A percentile compares a stretch with the other conserved stretches of the same genome.
phyloP scores from a whole-genome alignment of 2,888 invertebrate species.

The Tanypteryx hageni region DNA sequence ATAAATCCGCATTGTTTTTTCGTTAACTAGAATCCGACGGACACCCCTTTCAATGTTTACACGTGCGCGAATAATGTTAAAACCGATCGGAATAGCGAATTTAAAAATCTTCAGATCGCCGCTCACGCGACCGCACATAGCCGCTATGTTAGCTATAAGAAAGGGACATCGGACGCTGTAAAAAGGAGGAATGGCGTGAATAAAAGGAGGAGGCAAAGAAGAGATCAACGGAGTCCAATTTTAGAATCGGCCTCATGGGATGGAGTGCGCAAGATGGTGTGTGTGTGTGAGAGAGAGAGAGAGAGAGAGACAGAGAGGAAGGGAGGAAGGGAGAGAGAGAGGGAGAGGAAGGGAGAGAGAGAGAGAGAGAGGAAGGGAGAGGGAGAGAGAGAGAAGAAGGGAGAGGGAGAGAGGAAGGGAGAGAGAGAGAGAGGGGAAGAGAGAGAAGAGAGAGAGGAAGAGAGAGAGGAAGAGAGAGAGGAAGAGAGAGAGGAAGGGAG shows the following conservation, averaged over 20 bases:
- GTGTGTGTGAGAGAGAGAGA: neutral
- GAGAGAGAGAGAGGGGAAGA: too few relatives aligned
- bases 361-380: neutral
- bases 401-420: neutral
- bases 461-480: neutral
- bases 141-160: too few relatives aligned
- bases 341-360: neutral
- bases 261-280: neutral
- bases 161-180: too few relatives aligned
- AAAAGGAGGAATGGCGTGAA: neutral
- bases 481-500: neutral
- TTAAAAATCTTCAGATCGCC: too few relatives aligned
- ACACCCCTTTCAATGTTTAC: too few relatives aligned
- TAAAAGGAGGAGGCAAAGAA: neutral
- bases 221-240: neutral
- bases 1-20: too few relatives aligned
- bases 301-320: neutral
- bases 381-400: too few relatives aligned
- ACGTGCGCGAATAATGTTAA: too few relatives aligned
- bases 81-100: too few relatives aligned
- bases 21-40: too few relatives aligned
- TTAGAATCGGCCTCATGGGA: conserved; percentile 23
- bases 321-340: neutral
- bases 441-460: too few relatives aligned
- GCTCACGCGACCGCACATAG: too few relatives aligned